These are phyloP conservation scores for Zaprionus lachaisei DNA, from an alignment of 1,140 invertebrate species.

Conservation along the genomic window DNA sequence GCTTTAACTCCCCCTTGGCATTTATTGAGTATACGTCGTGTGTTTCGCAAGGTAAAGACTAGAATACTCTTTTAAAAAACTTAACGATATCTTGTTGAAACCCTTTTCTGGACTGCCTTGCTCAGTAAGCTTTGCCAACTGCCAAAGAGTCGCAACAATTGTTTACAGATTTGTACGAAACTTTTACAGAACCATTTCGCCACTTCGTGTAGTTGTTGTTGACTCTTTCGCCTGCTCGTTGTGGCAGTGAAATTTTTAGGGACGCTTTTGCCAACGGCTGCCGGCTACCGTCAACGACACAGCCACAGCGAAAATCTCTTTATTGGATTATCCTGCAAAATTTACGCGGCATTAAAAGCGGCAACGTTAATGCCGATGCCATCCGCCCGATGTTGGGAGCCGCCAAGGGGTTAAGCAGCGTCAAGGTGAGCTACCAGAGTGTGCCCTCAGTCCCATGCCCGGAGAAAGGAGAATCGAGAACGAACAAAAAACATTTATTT, in stretches of 20 bases:
- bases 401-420: constrained; percentile 63
- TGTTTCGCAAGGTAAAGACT: neutral
- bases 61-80: neutral
- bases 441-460: no score
- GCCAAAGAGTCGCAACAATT: constrained; percentile 52
- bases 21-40: no score
- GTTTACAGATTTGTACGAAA: constrained; percentile 55
- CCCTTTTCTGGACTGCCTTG: neutral
- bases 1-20: no score
- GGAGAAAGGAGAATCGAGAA: neutral
- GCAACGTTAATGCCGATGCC: constrained; percentile 42
- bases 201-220: constrained; percentile 8
- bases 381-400: constrained; percentile 11
- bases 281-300: constrained; percentile 37
- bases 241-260: constrained; percentile 59
- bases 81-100: neutral
- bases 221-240: constrained; percentile 35
- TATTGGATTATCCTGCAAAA: constrained; percentile 82
- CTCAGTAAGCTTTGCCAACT: neutral
- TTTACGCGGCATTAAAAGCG: constrained; percentile 81
- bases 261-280: constrained; percentile 39
- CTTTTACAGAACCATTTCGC: constrained; percentile 33
- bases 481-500: constrained; percentile 64
- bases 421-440: constrained; percentile 51
- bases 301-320: constrained; percentile 78